Conservation (phyloP, 2,113 vertebrate genomes). For the Alouatta palliata region DNA sequence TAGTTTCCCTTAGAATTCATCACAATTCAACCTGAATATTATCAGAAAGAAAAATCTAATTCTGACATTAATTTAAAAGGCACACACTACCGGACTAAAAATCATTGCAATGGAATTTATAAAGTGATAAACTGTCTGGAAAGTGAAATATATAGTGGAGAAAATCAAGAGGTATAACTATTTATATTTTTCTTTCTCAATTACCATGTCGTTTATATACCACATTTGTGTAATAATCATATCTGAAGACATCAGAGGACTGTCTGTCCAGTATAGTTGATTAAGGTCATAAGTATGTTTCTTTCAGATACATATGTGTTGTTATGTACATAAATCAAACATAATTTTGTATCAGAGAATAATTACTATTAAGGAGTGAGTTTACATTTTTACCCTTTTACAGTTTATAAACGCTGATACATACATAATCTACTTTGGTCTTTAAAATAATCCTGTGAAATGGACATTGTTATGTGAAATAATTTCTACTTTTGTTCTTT, state of each 20-base stretch:
- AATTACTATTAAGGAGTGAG: not conserved
- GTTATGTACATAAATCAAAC: not conserved
- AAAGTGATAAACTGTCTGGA: constrained; percentile 22
- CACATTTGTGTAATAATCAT: not conserved
- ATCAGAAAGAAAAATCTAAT: constrained; percentile 62
- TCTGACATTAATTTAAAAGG: constrained; percentile 66
- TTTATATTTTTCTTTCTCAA: constrained; percentile 2
- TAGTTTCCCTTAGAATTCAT: constrained; percentile 52
- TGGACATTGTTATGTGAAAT: not conserved
- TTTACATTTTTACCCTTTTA: not conserved
- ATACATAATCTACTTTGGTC: not conserved
- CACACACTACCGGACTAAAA: constrained; percentile 28
- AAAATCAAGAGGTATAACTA: not conserved
- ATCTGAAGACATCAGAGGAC: not conserved
- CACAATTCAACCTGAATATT: constrained; percentile 66
- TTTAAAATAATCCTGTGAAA: not conserved
- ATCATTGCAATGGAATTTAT: constrained; percentile 7
- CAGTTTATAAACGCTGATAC: not conserved
- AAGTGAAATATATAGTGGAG: constrained; percentile 28
- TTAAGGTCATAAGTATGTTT: not conserved
- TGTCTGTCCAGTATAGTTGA: not conserved
- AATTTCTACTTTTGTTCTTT: not conserved
- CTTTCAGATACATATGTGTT: not conserved
- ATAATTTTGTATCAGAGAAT: not conserved
- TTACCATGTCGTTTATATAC: not conserved